A percentile compares a stretch with the other conserved stretches of the same genome.
Conservation (phyloP, 2,113 vertebrate species). For the Prochilodus magdalenae region DNA sequence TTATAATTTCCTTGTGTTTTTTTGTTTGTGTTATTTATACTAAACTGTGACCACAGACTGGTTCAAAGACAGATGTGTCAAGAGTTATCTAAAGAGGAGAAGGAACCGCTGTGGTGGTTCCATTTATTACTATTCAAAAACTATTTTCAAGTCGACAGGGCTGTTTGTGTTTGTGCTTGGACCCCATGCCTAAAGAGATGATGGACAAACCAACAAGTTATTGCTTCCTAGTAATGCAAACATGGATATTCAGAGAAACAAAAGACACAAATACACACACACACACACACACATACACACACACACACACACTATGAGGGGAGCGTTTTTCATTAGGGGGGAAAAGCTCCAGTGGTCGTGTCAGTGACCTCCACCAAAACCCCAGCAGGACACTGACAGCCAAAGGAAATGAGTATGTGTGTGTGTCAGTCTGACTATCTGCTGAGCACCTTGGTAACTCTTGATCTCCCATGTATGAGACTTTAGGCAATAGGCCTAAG, state of each 20-base stretch:
- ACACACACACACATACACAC: conserved; percentile 59
- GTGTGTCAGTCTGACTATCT: conserved; percentile 71
- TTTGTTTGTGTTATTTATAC: too few relatives aligned
- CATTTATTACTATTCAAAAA: too few relatives aligned
- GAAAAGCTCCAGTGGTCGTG: conserved; percentile 66
- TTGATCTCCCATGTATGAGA: conserved; percentile 85
- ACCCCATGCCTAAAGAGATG: neutral
- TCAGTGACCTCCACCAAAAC: conserved; percentile 76
- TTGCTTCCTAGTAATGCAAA: neutral
- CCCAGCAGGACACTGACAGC: conserved; percentile 76
- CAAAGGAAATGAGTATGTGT: conserved; percentile 83
- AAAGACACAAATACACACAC: conserved; percentile 58
- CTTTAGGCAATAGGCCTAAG: conserved; percentile 76
- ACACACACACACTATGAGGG: conserved; percentile 55
- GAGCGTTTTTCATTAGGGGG: conserved; percentile 70
- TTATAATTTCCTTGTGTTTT: too few relatives aligned
- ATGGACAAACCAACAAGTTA: conserved; percentile 1
- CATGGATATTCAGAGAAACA: conserved; percentile 49
- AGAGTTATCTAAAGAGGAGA: too few relatives aligned
- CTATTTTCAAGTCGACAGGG: neutral
- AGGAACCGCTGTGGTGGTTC: too few relatives aligned
- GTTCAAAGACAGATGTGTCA: too few relatives aligned
- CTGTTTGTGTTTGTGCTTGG: neutral
- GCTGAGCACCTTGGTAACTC: conserved; percentile 83
- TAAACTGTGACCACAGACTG: too few relatives aligned